Conservation (phyloP, 2,113 vertebrate species). For the Diadophis punctatus region DNA sequence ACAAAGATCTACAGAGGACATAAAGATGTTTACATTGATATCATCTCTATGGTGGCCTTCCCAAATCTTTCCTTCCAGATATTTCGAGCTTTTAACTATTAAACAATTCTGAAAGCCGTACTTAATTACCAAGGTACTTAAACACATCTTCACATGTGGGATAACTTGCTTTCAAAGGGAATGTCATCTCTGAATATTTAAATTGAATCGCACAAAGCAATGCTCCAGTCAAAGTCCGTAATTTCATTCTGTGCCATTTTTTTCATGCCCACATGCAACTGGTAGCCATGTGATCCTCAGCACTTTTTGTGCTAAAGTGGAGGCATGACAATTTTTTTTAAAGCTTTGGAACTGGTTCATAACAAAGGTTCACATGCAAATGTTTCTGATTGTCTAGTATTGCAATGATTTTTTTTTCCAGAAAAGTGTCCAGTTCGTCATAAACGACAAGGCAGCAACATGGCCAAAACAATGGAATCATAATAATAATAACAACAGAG, state of each 20-base stretch:
- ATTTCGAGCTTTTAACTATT: not conserved
- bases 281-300: not conserved
- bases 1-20: not conserved
- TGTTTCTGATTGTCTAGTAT: not conserved
- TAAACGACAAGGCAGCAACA: not conserved
- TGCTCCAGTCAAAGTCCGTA: not conserved
- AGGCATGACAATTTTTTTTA: not conserved
- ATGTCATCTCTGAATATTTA: not conserved
- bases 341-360: not conserved
- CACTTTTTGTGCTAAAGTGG: not conserved
- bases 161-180: not conserved
- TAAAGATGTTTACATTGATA: not conserved
- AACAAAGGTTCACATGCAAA: not conserved
- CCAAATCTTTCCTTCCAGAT: not conserved
- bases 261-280: not conserved
- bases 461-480: not conserved
- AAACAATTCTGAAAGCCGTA: not conserved
- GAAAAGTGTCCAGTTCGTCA: not conserved
- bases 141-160: not conserved
- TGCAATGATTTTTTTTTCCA: not conserved
- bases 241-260: not conserved
- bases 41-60: not conserved
- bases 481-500: too few species aligned
- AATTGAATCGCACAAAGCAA: not conserved
- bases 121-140: not conserved